Conservation (phyloP, 2,888 invertebrate genomes). For the Monoplex corrugatus region DNA sequence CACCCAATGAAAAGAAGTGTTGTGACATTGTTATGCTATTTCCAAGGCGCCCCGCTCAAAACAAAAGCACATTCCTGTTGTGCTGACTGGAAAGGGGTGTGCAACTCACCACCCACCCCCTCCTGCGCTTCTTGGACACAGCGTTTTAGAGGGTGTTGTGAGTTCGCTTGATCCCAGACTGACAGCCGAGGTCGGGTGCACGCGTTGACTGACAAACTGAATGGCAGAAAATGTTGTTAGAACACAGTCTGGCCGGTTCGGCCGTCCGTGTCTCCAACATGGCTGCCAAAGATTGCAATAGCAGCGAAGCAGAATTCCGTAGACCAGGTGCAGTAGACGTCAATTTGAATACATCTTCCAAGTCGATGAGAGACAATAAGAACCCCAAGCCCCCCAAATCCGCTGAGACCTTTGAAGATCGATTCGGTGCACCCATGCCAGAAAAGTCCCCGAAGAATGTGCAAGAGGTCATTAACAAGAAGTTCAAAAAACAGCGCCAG, state of each 20-base stretch:
- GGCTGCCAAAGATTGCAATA: constrained; percentile 42
- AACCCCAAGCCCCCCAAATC: constrained; percentile 29
- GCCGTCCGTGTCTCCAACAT: constrained; percentile 36
- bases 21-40: constrained; percentile 53
- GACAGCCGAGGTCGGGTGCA: constrained; percentile 17
- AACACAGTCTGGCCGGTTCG: neutral
- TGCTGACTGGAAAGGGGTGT: neutral
- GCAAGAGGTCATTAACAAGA: constrained; percentile 58
- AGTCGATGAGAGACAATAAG: constrained; percentile 23
- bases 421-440: constrained; percentile 42
- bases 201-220: constrained; percentile 31
- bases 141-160: neutral
- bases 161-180: neutral
- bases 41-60: constrained; percentile 59
- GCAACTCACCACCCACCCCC: neutral
- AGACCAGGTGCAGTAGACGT: neutral
- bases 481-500: constrained; percentile 59
- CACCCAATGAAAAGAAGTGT: constrained; percentile 47
- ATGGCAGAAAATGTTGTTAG: constrained; percentile 38
- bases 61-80: constrained; percentile 37
- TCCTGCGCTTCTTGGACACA: neutral
- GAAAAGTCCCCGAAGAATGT: constrained; percentile 50
- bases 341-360: neutral
- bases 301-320: neutral
- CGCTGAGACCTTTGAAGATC: constrained; percentile 55